A percentile compares a stretch with the other conserved stretches of the same genome.
Conservation (phyloP, 2,113 vertebrate genomes). For the Pampusana beccarii region DNA sequence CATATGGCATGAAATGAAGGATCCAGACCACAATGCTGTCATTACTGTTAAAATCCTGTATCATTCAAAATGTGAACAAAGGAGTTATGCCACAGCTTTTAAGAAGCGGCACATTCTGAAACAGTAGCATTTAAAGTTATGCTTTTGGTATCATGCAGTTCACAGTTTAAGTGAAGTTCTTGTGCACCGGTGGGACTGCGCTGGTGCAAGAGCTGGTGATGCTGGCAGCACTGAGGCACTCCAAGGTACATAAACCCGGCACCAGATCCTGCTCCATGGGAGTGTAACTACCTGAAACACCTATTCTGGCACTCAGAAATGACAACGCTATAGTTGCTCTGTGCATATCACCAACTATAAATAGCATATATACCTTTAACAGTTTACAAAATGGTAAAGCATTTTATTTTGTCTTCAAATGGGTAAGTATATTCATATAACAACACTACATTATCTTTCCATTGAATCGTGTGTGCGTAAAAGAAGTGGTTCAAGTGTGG, state of each 20-base stretch:
- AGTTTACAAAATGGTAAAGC: no score
- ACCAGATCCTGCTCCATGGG: not conserved
- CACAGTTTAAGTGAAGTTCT: not conserved
- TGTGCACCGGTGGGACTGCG: not conserved
- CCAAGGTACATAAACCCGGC: fast-evolving
- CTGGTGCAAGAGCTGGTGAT: not conserved
- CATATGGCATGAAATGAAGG: conserved; percentile 57
- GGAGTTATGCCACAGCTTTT: not conserved
- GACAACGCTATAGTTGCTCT: no score
- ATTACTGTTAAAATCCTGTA: conserved; percentile 27
- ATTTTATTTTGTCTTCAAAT: no score
- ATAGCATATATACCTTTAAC: no score
- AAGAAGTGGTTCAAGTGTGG: no score
- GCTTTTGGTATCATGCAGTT: not conserved
- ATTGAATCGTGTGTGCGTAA: no score
- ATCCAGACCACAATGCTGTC: conserved; percentile 56
- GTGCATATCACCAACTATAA: no score
- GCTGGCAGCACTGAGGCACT: not conserved
- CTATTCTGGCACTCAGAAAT: no score
- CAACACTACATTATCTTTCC: no score
- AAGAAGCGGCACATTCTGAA: not conserved
- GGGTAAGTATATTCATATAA: no score
- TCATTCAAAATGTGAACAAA: conserved; percentile 4
- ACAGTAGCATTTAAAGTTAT: not conserved
- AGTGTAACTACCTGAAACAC: no score